Percentiles rank a stretch among this genome's conserved stretches.
Conservation (phyloP, 2,113 vertebrate genomes). For the Seriola quinqueradiata region DNA sequence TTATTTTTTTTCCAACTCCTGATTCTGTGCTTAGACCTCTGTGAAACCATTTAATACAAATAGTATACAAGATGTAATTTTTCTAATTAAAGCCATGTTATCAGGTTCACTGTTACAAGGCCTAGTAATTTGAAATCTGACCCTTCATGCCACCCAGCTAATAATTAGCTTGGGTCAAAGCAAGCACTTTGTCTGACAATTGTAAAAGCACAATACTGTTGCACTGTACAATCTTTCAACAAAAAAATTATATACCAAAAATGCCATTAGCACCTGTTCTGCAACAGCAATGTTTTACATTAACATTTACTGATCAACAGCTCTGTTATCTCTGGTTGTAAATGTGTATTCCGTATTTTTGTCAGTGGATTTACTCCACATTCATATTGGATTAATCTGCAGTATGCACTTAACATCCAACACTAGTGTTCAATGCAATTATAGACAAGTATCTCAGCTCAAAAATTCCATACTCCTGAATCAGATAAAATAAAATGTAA, state of each 20-base stretch:
- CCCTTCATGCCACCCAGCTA: neutral
- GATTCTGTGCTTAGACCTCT: neutral
- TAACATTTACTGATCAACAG: neutral
- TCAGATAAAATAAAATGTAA: conserved; percentile 16
- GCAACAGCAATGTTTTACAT: neutral
- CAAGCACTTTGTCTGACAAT: neutral
- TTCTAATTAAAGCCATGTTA: no score
- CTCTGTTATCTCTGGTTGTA: conserved; percentile 11
- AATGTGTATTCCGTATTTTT: neutral
- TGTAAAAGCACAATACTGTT: neutral
- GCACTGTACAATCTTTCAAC: neutral
- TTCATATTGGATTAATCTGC: conserved; percentile 18
- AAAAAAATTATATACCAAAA: neutral
- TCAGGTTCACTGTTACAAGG: neutral
- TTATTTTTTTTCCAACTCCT: neutral
- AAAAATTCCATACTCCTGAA: conserved; percentile 21
- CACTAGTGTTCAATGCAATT: neutral
- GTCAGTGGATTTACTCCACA: conserved; percentile 9
- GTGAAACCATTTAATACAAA: neutral
- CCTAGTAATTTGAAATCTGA: neutral
- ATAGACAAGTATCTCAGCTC: neutral
- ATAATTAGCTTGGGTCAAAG: neutral
- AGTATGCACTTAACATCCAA: neutral
- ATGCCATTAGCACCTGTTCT: neutral
- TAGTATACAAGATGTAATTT: no score